Conservation (phyloP, 2,888 invertebrate species). For the Tenthredo notha region DNA sequence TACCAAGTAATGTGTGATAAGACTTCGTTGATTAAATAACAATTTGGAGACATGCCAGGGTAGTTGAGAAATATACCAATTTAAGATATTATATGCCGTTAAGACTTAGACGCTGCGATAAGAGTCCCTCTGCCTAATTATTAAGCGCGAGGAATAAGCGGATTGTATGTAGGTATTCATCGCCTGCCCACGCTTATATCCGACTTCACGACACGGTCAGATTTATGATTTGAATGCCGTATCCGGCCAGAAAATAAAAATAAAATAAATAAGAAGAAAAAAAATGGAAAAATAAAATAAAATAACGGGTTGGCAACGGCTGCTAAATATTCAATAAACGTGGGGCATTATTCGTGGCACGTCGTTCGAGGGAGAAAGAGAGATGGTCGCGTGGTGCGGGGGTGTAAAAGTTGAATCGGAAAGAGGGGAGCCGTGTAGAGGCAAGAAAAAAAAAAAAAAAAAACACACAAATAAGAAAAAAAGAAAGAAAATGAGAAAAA, state of each 20-base stretch:
- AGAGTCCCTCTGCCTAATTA: neutral
- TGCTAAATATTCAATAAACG: constrained; percentile 78
- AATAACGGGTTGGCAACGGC: constrained; percentile 62
- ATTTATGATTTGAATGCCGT: constrained; percentile 67
- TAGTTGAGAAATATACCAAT: no score
- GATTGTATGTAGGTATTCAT: neutral
- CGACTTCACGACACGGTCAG: constrained; percentile 13
- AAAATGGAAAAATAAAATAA: constrained; percentile 53
- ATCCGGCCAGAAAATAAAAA: constrained; percentile 60
- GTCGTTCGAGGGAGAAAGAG: constrained; percentile 62
- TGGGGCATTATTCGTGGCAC: constrained; percentile 75
- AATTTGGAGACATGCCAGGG: no score
- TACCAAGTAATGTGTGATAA: neutral
- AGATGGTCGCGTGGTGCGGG: constrained; percentile 56
- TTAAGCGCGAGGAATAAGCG: neutral
- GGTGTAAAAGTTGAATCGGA: constrained; percentile 45
- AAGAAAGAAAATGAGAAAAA: constrained; percentile 41
- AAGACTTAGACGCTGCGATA: neutral
- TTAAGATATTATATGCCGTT: no score
- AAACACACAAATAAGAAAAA: no score
- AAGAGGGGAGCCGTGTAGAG: constrained; percentile 13
- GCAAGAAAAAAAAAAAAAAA: constrained; percentile 26
- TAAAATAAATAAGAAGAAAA: constrained; percentile 55
- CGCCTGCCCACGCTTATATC: constrained; percentile 15
- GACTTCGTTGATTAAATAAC: neutral